A percentile compares a stretch with the other conserved stretches of the same genome.
phyloP scores from a whole-genome alignment of 2,113 vertebrate genomes.

The Hemicordylus capensis region DNA sequence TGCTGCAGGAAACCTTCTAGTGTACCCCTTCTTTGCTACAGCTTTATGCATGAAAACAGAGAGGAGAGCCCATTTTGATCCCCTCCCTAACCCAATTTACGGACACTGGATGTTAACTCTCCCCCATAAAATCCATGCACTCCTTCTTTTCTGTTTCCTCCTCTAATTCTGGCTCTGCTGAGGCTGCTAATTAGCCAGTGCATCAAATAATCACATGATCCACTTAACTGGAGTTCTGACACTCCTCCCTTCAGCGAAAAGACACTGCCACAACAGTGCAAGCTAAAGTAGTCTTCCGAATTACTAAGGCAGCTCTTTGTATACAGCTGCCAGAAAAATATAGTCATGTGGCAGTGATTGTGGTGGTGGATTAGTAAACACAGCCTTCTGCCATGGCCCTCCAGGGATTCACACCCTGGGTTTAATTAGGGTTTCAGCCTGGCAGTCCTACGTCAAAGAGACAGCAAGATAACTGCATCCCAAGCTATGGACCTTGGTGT shows the following conservation, averaged over 20 bases:
- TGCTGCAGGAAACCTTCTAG: slow-evolving; percentile 58
- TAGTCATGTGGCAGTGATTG: slow-evolving; percentile 48
- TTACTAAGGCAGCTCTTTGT: slow-evolving; percentile 36
- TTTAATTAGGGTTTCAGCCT: slow-evolving; percentile 62
- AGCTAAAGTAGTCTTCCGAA: slow-evolving; percentile 49
- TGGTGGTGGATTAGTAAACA: slow-evolving; percentile 59
- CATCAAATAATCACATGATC: slow-evolving; percentile 62
- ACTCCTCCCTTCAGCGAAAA: slow-evolving; percentile 62
- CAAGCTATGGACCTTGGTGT: slow-evolving; percentile 36
- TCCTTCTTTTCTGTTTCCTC: slow-evolving; percentile 41
- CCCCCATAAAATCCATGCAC: slow-evolving; percentile 7
- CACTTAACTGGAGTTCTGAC: slow-evolving; percentile 56
- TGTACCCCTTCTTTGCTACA: neutral
- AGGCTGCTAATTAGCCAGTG: slow-evolving; percentile 54
- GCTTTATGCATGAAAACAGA: slow-evolving; percentile 1
- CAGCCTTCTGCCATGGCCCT: slow-evolving; percentile 48
- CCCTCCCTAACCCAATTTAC: slow-evolving; percentile 25
- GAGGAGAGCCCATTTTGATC: slow-evolving; percentile 9
- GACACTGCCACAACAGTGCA: slow-evolving; percentile 61
- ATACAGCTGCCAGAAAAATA: slow-evolving; percentile 66
- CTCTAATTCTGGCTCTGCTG: neutral
- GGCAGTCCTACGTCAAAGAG: slow-evolving; percentile 54
- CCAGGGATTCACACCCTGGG: slow-evolving; percentile 51
- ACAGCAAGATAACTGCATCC: slow-evolving; percentile 35
- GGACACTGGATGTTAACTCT: slow-evolving; percentile 31